phyloP scores from a whole-genome alignment of 2,888 invertebrate species.

The Zele albiditarsus region DNA sequence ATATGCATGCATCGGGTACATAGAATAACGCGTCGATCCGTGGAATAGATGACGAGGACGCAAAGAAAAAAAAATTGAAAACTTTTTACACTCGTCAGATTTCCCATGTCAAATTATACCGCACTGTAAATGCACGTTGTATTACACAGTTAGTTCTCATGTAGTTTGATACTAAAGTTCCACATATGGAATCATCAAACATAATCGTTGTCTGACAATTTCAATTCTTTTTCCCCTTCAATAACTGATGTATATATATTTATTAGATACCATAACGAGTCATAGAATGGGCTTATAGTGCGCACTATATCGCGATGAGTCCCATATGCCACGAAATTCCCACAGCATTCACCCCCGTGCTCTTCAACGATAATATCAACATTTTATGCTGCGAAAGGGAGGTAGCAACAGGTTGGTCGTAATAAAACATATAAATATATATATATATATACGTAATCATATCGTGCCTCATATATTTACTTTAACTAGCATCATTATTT shows the following conservation, averaged over 20 bases:
- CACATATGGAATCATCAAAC: constrained; percentile 50
- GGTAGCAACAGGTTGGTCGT: constrained; percentile 58
- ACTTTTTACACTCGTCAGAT: constrained; percentile 44
- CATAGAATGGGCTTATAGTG: constrained; percentile 23
- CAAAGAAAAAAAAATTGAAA: constrained; percentile 36
- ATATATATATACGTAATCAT: no score
- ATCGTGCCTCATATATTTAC: no score
- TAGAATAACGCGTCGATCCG: neutral
- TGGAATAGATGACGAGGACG: neutral
- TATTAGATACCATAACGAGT: constrained; percentile 1
- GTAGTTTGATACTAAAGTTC: constrained; percentile 47
- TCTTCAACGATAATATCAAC: constrained; percentile 41
- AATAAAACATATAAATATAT: constrained; percentile 3
- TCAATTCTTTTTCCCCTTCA: constrained; percentile 43
- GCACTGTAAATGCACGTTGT: constrained; percentile 53
- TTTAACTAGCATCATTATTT: no score
- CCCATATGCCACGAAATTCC: constrained; percentile 67
- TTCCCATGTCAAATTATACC: constrained; percentile 69
- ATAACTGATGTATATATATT: neutral
- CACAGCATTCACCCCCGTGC: constrained; percentile 52
- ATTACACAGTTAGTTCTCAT: constrained; percentile 60
- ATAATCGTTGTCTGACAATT: constrained; percentile 28
- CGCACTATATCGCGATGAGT: constrained; percentile 44
- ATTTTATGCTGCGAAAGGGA: constrained; percentile 30
- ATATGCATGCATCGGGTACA: neutral